These are phyloP conservation scores for Thamnophis elegans DNA, from an alignment of 2,797 vertebrate species.

Conservation along the genomic window DNA sequence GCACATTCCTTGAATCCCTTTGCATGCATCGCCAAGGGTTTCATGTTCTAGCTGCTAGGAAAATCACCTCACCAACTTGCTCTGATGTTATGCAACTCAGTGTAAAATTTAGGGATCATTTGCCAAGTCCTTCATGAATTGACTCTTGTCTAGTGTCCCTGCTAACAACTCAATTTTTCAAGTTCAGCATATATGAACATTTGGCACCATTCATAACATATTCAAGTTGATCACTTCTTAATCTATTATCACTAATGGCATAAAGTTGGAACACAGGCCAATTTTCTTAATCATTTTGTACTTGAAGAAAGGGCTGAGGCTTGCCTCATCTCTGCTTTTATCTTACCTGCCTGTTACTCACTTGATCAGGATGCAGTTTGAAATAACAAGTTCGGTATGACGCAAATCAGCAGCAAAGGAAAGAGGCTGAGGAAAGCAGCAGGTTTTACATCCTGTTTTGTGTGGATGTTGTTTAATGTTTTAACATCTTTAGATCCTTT, in stretches of 20 bases:
- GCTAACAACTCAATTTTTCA: neutral
- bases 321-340: neutral
- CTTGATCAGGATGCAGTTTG: neutral
- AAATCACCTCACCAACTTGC: neutral
- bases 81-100: neutral
- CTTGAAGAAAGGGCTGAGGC: neutral
- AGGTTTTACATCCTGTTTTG: neutral
- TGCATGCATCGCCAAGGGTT: no score
- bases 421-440: neutral
- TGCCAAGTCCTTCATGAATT: neutral
- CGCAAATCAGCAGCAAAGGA: neutral
- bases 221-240: constrained; percentile 2
- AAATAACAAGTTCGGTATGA: neutral
- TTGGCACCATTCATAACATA: constrained; percentile 5
- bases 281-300: neutral
- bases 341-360: neutral
- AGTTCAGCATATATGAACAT: neutral
- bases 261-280: neutral
- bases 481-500: neutral
- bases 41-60: neutral
- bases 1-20: neutral
- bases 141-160: neutral
- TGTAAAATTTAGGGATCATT: neutral
- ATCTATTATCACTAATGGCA: neutral
- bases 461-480: neutral